A percentile compares a stretch with the other conserved stretches of the same genome.
Conservation (phyloP, 1,140 invertebrate genomes). For the Schlechtendalia chinensis region DNA sequence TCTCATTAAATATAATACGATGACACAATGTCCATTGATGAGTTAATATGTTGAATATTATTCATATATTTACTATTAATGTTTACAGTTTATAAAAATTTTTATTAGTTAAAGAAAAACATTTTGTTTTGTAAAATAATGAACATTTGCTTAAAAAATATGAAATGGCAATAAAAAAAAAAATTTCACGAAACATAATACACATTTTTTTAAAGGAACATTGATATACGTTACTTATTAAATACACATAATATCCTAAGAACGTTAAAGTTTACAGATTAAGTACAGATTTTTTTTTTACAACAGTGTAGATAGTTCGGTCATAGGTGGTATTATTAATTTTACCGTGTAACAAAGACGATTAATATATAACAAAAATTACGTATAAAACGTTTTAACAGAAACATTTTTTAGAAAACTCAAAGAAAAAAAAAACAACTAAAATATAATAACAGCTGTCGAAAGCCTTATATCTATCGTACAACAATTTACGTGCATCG, state of each 20-base stretch:
- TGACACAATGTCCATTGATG: not conserved
- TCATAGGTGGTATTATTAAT: not conserved
- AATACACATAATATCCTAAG: not conserved
- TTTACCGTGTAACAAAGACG: constrained; percentile 19
- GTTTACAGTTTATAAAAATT: not conserved
- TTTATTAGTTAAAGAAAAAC: not conserved
- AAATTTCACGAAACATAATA: constrained; percentile 15
- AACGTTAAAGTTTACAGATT: constrained; percentile 1
- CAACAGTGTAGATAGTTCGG: not conserved
- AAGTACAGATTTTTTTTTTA: constrained; percentile 18
- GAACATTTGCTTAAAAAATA: constrained; percentile 11
- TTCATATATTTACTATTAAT: not conserved
- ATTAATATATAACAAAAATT: constrained; percentile 31
- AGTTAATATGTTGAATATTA: not conserved
- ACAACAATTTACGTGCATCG: no score
- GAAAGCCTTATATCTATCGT: no score
- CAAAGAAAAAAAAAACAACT: no score
- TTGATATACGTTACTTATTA: not conserved
- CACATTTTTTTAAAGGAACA: constrained; percentile 31
- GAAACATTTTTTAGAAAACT: constrained; percentile 9
- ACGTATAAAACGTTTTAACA: constrained; percentile 10
- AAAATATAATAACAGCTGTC: not conserved
- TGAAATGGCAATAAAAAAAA: constrained; percentile 9
- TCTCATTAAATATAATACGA: not conserved
- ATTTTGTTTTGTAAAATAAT: constrained; percentile 15